Evolutionary conservation across 2,797 vertebrate genomes (phyloP).

Genomic region (Momotus momota): DNA sequence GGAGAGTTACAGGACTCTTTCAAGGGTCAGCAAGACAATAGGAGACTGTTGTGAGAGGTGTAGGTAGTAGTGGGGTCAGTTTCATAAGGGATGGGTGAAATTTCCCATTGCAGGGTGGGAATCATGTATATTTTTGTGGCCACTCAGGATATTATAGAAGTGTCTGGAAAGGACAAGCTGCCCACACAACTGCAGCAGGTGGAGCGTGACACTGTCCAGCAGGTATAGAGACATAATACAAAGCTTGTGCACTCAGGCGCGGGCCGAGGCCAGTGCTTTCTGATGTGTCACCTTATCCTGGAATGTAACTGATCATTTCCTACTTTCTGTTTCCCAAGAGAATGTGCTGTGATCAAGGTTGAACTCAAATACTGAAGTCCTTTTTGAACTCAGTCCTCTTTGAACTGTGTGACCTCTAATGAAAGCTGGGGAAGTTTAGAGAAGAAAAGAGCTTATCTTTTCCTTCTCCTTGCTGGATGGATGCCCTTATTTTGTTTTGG

Average conservation of each 20-base stretch:
- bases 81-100: not conserved
- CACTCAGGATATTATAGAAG: not conserved
- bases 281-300: not conserved
- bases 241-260: not conserved
- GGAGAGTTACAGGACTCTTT: not conserved
- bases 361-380: not conserved
- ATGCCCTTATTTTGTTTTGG: constrained; percentile 3
- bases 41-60: not conserved
- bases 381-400: constrained; percentile 17
- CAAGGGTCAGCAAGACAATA: not conserved
- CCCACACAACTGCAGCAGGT: too few relatives aligned
- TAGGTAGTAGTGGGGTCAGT: not conserved
- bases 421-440: not conserved
- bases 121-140: rapidly evolving
- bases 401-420: not conserved
- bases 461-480: constrained; percentile 39
- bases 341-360: not conserved
- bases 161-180: not conserved
- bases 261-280: not conserved
- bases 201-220: rapidly evolving
- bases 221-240: too few relatives aligned
- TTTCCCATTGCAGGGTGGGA: not conserved
- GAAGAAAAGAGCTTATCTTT: constrained; percentile 27
- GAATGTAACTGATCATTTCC: not conserved
- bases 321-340: not conserved